Base-by-base conservation (phyloP, 1,140 invertebrate species). In the Temnothorax curvispinosus region DNA sequence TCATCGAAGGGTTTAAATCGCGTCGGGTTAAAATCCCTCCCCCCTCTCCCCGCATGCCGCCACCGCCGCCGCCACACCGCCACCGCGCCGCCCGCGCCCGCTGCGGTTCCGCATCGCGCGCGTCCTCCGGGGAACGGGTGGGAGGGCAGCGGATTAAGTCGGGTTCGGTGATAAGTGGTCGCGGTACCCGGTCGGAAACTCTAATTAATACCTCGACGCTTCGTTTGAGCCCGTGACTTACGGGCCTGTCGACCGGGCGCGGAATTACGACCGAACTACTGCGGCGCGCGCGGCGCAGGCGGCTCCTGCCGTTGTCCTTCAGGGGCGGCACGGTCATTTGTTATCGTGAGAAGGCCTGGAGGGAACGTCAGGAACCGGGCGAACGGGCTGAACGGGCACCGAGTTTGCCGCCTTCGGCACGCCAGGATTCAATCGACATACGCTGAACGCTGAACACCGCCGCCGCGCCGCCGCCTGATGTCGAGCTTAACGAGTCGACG, bases 181-280 rank as follows among this genome's bases (percentile, higher is more conserved):
- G 93, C 92, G 94, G 93, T 94, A 92, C 90, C 91, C 88, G 88
- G 89, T 88, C 92, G 92, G 95, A 94, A 95, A 95, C 94, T 95
- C 94, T 95, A 95, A 95, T 95, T 95, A 95, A 95, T 95, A 95
- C 94, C 94, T 94, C 91, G 92, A 92, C 93, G 94, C 92, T 94
- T 94, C 93, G 94, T 95, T 95, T 94, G 94, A 95, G 94, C 92
- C 91, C 80, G 91, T 95, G 94, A 95, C 94, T 95, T 95, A 95
- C 93, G 94, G 94, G 92, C 92, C 92, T 92, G 93, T 94, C 93
- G 91, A 87, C 92, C 92, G 88, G 81, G 91, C 87, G 86, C 93
- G 91, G 92, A 94, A 93, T 94, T 94, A 94, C 92, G 89, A 89
- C 90, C 90, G 88, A 93, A 93, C 91, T 92, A 91, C 89, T 90